A percentile compares a stretch with the other conserved stretches of the same genome.
These are phyloP conservation scores for Calephelis virginiensis DNA, from an alignment of 1,140 invertebrate genomes.

Conservation along the genomic window DNA sequence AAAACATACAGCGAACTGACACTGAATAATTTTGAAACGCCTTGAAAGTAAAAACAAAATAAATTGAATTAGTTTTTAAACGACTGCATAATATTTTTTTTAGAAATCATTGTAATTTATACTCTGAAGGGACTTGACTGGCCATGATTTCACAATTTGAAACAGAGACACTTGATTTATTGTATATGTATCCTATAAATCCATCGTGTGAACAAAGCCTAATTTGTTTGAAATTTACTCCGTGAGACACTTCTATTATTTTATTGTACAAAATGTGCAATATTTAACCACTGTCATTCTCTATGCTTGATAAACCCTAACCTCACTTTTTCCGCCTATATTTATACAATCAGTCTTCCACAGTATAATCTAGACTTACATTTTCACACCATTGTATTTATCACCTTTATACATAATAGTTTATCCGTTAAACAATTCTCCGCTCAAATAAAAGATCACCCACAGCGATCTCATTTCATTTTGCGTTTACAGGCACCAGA, in stretches of 20 bases:
- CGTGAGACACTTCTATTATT: neutral
- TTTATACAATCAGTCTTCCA: conserved; percentile 36
- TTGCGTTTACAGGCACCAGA: neutral
- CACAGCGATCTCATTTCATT: neutral
- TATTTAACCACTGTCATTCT: neutral
- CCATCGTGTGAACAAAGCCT: no score
- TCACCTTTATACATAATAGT: neutral
- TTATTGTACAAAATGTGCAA: neutral
- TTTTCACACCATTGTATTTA: neutral
- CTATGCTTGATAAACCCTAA: conserved; percentile 2
- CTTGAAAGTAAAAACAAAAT: no score
- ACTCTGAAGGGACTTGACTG: no score
- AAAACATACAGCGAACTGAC: no score
- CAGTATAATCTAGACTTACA: conserved; percentile 18
- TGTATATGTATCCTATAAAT: no score
- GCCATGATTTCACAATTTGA: no score
- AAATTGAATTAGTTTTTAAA: no score
- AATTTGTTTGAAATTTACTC: neutral
- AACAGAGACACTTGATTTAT: no score
- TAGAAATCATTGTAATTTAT: no score
- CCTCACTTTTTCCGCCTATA: conserved; percentile 15
- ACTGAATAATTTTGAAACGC: no score
- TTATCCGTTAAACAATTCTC: neutral
- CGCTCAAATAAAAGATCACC: neutral
- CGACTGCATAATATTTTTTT: no score